Base-by-base conservation (phyloP, 2,888 invertebrate genomes). In the Agrotis puta region DNA sequence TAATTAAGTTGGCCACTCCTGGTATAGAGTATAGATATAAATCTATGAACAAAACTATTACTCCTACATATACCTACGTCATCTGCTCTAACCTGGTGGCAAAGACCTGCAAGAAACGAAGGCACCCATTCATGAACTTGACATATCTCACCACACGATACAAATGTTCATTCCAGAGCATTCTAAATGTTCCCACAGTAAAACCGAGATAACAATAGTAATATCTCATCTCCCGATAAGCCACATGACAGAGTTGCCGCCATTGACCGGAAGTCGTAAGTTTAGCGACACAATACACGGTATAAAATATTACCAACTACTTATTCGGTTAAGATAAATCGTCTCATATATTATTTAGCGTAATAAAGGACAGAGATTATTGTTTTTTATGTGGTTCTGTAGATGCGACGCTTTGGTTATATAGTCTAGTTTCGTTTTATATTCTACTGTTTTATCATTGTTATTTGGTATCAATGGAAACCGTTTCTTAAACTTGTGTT, bases 261-360 rank as follows among this genome's bases (percentile, higher is more conserved):
- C 82, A 80, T 82, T 86, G 82, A 89, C 90, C 94, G 94, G 94
- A 94, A 94, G 90, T 89, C 89, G 85, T 88, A 85, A 79, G 74
- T 86, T 83, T 85, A 88, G 87, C 86, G 88, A 88, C 88, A 92
- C 92, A 91, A 91, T 88, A 88, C 87, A 69, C 82, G 63, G 66
- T 54, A 75, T 92, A 90, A 94, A 90, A 90, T 94, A 94, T 93
- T 92, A 89, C 92, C 85, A 86, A 87, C 88, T 90, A 90, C 89
- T 92, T 92, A 93, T 93, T 93, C 90, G 91, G 92, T 88, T 86
- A 89, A 93, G 94, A 95, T 91, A 89, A 94, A 94, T 94, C 90
- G 92, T 88, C 92, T 92, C 94, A 93, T 94, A 94, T 94, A 93
- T 94, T 93, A 94, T 91, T 92, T 92, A 92, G 92, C 87, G 92